Evolutionary conservation across 2,797 vertebrate species (phyloP), one percentile per base, ranked within the genome.

Genomic region (Sebastes hubbsi): DNA sequence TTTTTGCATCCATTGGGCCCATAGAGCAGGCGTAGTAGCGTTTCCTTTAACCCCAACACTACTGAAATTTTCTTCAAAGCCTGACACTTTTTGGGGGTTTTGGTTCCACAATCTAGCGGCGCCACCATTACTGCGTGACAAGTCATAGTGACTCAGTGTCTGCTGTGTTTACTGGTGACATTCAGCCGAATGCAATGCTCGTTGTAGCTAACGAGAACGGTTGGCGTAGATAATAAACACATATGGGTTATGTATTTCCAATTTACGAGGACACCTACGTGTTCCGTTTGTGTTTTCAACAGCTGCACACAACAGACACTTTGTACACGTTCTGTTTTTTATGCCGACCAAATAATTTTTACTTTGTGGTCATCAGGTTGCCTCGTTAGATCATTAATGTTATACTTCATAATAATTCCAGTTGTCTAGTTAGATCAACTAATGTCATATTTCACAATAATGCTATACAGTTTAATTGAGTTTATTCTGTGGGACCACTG

Each of bases 71-170:
- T 46, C 42, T 46, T 18, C 16, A 46, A 46, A 18, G 16, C 42
- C 0, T 8, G 16, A 0, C 16, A 46, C 42, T 46, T 46, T 18
- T 46, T 8, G 0, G 7, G 16, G 38, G 16, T 0, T 0, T 46
- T 18, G 42, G 42, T 46, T 18, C 42, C 42, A 46, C 14, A 0
- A 46, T 46, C 0, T 0, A 46, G 42, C 1, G 0, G 42, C 16
- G 0, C 16, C 3, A 16, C 42, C 42, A 46, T 46, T 46, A 46
- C 42, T 46, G 42, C 16, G 7, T 46, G 42, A 0, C 16, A 46
- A 46, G 16, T 46, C 6, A 1, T 8, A 46, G 42, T 46, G 42
- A 46, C 42, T 46, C 42, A 46, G 42, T 46, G 42, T 46, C 16
- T 46, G 42, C 6, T 0, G 42, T 46, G 42, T 46, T 3, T 0